These are phyloP conservation scores for Dysdera silvatica DNA, from an alignment of 1,140 invertebrate genomes.

Conservation along the genomic window DNA sequence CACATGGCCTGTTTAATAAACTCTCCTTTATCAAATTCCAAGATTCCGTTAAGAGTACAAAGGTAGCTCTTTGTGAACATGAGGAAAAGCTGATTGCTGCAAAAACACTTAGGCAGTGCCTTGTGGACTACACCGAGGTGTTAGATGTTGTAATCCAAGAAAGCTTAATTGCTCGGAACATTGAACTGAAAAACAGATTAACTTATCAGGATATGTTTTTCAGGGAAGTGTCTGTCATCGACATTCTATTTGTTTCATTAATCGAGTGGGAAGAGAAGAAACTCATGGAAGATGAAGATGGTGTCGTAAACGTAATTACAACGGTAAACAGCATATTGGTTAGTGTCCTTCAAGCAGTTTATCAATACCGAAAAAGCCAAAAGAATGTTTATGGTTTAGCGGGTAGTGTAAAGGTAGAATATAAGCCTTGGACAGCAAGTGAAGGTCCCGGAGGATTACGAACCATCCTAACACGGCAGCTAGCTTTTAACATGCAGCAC, in stretches of 20 bases:
- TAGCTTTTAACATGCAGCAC: conserved; percentile 35
- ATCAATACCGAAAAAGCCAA: conserved; percentile 38
- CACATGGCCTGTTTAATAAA: conserved; percentile 60
- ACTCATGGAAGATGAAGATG: conserved; percentile 34
- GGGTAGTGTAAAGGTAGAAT: conserved; percentile 37
- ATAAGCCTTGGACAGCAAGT: conserved; percentile 46
- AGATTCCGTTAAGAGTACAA: conserved; percentile 55
- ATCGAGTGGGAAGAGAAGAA: conserved; percentile 40
- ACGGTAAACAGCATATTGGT: no score
- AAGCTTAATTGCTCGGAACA: not conserved
- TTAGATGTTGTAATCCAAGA: conserved; percentile 4
- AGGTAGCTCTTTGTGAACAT: conserved; percentile 60
- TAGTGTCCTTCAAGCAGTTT: conserved; percentile 39
- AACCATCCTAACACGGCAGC: conserved; percentile 42
- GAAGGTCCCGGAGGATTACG: conserved; percentile 40
- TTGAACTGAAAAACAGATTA: conserved; percentile 12
- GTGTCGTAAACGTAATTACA: no score
- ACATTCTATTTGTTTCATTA: conserved; percentile 41
- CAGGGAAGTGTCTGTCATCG: conserved; percentile 31
- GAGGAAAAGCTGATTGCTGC: conserved; percentile 67
- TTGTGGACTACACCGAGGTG: conserved; percentile 11
- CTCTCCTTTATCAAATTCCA: conserved; percentile 52
- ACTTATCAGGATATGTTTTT: conserved; percentile 25
- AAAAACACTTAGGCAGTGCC: conserved; percentile 51
- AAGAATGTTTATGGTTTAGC: conserved; percentile 33